Evolutionary conservation across 64 coral and sea anemone species (phyloP).

Genomic region (Actinia tenebrosa): DNA sequence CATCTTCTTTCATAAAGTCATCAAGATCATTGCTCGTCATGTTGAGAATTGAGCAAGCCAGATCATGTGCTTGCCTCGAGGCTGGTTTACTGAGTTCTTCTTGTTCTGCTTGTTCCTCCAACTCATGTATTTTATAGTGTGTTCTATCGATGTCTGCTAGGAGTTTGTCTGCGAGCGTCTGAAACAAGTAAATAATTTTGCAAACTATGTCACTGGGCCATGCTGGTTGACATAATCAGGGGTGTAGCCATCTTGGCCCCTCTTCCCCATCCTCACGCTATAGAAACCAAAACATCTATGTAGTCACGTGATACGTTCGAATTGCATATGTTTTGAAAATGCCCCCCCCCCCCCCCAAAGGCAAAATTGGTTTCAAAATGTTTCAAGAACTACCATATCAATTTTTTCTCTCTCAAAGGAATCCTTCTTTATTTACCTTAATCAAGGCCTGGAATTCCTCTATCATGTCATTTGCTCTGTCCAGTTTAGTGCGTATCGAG

Average conservation of each 20-base stretch:
- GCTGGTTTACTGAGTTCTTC: slow-evolving; percentile 34
- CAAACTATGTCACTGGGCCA: too few species aligned
- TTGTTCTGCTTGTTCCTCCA: slow-evolving; percentile 20
- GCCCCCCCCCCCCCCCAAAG: too few species aligned
- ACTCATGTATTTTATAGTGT: background rate
- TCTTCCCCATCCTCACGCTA: too few species aligned
- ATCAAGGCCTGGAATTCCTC: slow-evolving; percentile 85
- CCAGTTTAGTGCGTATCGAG: slow-evolving; percentile 54
- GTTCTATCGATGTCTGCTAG: slow-evolving; percentile 10
- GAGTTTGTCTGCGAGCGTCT: slow-evolving; percentile 50
- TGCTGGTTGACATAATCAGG: too few species aligned
- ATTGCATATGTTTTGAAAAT: too few species aligned
- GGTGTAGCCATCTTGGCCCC: too few species aligned
- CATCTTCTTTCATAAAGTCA: slow-evolving; percentile 41
- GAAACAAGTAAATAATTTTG: background rate
- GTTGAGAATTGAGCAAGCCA: slow-evolving; percentile 71
- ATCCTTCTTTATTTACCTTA: slow-evolving; percentile 20
- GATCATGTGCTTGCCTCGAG: slow-evolving; percentile 42
- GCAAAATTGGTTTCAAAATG: too few species aligned
- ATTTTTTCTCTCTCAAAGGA: too few species aligned
- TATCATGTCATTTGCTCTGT: slow-evolving; percentile 56
- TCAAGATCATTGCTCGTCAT: slow-evolving; percentile 54
- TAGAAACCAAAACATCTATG: too few species aligned
- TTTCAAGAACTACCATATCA: too few species aligned
- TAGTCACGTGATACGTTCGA: too few species aligned